phyloP scores from a whole-genome alignment of 37 sponge, comb jelly and placozoan genomes.

The Axinella damicornis region DNA sequence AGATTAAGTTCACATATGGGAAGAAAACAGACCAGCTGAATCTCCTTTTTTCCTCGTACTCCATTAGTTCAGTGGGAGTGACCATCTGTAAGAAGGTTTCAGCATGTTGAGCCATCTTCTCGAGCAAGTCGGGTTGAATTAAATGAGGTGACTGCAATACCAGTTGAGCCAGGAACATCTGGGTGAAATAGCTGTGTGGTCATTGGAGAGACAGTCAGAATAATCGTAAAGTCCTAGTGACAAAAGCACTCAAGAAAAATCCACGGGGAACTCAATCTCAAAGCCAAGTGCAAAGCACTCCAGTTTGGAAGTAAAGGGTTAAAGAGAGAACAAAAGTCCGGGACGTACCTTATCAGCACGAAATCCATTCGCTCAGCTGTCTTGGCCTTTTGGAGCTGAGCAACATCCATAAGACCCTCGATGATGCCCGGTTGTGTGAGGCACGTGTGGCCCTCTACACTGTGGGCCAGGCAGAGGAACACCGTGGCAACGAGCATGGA shows the following conservation, averaged over 20 bases:
- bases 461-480: constrained; percentile 35
- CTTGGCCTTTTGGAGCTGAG: not conserved
- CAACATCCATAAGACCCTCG: constrained; percentile 3
- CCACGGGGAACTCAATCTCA: no score
- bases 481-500: constrained; percentile 23
- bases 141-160: constrained; percentile 15
- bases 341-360: not conserved
- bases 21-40: constrained; percentile 33
- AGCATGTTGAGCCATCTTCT: not conserved
- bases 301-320: no score
- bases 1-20: constrained; percentile 40
- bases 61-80: constrained; percentile 2
- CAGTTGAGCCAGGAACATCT: constrained; percentile 21
- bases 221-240: no score
- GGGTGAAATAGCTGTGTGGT: constrained; percentile 39
- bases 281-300: no score
- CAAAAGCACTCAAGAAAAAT: no score
- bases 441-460: constrained; percentile 6
- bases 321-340: not conserved
- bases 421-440: constrained; percentile 13
- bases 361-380: not conserved
- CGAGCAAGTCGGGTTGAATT: not conserved
- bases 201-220: no score
- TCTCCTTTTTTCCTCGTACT: constrained; percentile 22
- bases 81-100: constrained; percentile 6